phyloP scores from a whole-genome alignment of 2,888 invertebrate species.

The Chrysolina americana region DNA sequence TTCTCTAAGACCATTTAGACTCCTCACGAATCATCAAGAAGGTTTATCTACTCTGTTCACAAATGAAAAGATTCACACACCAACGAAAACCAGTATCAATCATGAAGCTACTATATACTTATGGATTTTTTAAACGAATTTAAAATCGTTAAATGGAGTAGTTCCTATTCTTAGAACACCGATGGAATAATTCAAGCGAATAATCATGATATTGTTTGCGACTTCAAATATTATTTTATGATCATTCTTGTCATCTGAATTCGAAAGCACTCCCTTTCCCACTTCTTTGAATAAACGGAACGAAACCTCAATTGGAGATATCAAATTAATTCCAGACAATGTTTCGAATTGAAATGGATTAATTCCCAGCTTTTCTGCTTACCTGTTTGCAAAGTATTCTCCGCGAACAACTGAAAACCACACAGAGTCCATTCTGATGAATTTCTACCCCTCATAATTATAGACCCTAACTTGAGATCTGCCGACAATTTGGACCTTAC shows the following conservation, averaged over 20 bases:
- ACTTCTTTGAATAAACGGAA: conserved; percentile 48
- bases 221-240: conserved; percentile 47
- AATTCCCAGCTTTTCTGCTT: conserved; percentile 47
- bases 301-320: conserved; percentile 25
- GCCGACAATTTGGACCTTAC: conserved; percentile 50
- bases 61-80: no score
- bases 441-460: conserved; percentile 69
- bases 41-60: no score
- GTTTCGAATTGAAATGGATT: conserved; percentile 60
- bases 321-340: conserved; percentile 51
- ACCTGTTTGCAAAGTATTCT: conserved; percentile 58
- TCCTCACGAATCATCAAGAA: no score
- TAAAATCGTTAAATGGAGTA: no score
- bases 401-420: conserved; percentile 31
- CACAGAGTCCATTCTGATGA: conserved; percentile 68
- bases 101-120: no score
- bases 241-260: conserved; percentile 34
- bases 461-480: conserved; percentile 43
- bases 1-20: no score
- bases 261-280: conserved; percentile 35
- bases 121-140: no score
- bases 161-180: no score
- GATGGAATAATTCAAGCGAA: not conserved
- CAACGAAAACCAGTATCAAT: no score
- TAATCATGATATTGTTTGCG: not conserved